Evolutionary conservation across 2,113 vertebrate species (phyloP).

Genomic region (Forbesichthys papilliferus): DNA sequence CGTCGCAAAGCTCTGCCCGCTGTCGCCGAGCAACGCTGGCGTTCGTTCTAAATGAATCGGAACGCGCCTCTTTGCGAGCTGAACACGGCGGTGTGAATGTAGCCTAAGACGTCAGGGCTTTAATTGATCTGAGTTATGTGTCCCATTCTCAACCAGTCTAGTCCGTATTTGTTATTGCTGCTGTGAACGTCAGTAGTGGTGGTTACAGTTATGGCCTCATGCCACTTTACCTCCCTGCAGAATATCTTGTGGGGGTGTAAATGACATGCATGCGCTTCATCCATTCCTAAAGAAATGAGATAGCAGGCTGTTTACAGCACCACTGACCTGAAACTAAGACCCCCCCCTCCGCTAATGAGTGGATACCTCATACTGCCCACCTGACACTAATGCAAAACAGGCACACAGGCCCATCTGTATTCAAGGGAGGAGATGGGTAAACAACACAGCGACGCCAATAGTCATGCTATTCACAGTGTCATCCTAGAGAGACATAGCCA

Average conservation of each 20-base stretch:
- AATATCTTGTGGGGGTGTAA: slow-evolving; percentile 31
- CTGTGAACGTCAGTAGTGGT: slow-evolving; percentile 23
- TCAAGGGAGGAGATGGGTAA: slow-evolving; percentile 8
- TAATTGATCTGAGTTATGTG: neutral
- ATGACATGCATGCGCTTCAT: slow-evolving; percentile 12
- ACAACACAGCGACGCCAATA: neutral
- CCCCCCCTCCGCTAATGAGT: slow-evolving; percentile 1
- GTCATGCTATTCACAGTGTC: neutral
- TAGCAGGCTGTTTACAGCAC: slow-evolving; percentile 15
- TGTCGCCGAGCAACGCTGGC: too few relatives aligned
- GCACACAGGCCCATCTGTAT: slow-evolving; percentile 20
- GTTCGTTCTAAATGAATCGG: too few relatives aligned
- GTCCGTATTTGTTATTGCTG: neutral
- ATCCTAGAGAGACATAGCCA: neutral
- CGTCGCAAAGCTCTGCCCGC: too few relatives aligned
- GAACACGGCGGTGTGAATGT: too few relatives aligned
- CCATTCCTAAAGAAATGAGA: slow-evolving; percentile 16
- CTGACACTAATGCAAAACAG: slow-evolving; percentile 32
- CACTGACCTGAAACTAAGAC: slow-evolving; percentile 27
- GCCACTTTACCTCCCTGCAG: neutral
- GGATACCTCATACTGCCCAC: slow-evolving; percentile 19
- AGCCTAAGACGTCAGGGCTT: neutral
- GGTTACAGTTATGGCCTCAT: neutral
- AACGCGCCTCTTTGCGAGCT: too few relatives aligned
- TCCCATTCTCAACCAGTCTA: neutral